Evolutionary conservation across 2,113 vertebrate species (phyloP), one percentile per base, ranked within the genome.

Genomic region (Bujurquina vittata): DNA sequence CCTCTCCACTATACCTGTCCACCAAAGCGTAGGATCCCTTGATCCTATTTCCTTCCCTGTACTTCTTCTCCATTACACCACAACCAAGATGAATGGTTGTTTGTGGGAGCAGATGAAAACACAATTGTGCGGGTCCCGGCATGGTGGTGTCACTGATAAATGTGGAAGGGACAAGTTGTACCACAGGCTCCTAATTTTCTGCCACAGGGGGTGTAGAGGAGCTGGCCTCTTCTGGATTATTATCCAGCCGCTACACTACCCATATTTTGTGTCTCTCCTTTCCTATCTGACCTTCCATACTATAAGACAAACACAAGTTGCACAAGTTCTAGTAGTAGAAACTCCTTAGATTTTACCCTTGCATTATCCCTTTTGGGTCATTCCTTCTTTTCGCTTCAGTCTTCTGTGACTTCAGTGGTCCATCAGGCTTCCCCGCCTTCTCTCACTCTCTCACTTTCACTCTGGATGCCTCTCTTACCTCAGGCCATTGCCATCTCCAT

Each of bases 121-220:
- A 81, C 82, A 90, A 82, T 93, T 91, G 89, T 87, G 88, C 1
- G 10, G 77, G 73, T 88, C 86, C 84, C 80, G 60, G 87, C 84
- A 85, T 80, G 78, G 81, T 35, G 63, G 80, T 91, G 90, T 87
- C 84, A 88, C 84, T 84, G 92, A 93, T 94, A 88, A 92, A 91
- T 80, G 90, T 87, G 73, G 69, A 89, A 73, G 57, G 84, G 63
- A 86, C 86, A 84, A 87, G 84, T 76, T 89, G 67, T 88, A 93
- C 54, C 80, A 83, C 67, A 73, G 83, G 15, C 65, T 88, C 76
- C 81, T 87, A 78, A 87, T 90, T 88, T 91, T 83, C 78, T 84
- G 76, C 90, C 85, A 80, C 43, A 73, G 26, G 54, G 72, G 72
- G 40, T n/a, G 79, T 61, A 18, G 59, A 81, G 88, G 40, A 69